Evolutionary conservation across 2,797 vertebrate species (phyloP).

Genomic region (Gallinago stenura): DNA sequence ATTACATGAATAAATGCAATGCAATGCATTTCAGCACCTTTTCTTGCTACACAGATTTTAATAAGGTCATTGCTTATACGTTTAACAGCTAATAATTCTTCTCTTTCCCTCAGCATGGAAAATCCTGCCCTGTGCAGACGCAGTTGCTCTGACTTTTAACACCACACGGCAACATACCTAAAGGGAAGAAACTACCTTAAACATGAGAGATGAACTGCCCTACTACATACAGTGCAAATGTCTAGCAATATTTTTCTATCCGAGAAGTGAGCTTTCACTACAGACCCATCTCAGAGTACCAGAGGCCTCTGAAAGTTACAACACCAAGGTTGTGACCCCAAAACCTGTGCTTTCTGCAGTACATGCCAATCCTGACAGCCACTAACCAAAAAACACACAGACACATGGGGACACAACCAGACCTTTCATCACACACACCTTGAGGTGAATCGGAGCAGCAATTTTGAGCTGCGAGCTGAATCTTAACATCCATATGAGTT

Average conservation of each 20-base stretch:
- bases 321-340: neutral
- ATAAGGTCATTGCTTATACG: neutral
- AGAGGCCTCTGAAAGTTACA: neutral
- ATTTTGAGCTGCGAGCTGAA: fast-evolving
- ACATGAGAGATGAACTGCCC: neutral
- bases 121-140: neutral
- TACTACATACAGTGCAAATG: neutral
- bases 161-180: neutral
- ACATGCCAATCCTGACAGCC: neutral
- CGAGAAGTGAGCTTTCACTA: neutral
- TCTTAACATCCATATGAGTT: fast-evolving
- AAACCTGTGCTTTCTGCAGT: neutral
- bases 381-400: neutral
- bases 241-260: neutral
- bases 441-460: fast-evolving
- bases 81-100: slow-evolving; percentile 3
- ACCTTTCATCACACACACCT: fast-evolving
- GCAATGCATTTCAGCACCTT: neutral
- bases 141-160: neutral
- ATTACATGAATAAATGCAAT: neutral
- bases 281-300: neutral
- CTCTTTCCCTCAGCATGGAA: neutral
- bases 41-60: neutral
- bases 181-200: neutral
- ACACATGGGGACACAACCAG: fast-evolving